A percentile compares a stretch with the other conserved stretches of the same genome.
phyloP scores from a whole-genome alignment of 2,888 invertebrate species.

The Rotaria socialis region DNA sequence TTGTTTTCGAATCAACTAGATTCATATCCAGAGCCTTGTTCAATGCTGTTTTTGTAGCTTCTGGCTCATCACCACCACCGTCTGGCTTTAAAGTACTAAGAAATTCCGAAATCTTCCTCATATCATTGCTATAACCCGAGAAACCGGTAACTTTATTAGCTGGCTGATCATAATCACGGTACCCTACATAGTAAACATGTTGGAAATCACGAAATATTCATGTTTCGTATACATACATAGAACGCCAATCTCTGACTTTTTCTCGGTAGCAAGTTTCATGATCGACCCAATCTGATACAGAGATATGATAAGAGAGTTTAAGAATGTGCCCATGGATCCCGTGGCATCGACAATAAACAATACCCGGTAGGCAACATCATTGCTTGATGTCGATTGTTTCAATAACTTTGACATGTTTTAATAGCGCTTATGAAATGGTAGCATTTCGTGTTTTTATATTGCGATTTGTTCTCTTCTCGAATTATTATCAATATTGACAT shows the following conservation, averaged over 20 bases:
- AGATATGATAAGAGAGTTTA: not conserved
- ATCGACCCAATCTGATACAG: not conserved
- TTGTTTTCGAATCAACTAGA: not conserved
- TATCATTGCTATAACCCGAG: not conserved
- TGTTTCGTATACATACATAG: not conserved
- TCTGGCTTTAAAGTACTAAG: too few species aligned
- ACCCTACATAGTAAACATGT: not conserved
- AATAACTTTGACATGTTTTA: too few species aligned
- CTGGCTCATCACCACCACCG: not conserved
- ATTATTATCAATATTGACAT: too few species aligned
- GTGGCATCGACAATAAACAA: not conserved
- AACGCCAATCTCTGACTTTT: not conserved
- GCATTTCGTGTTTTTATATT: too few species aligned
- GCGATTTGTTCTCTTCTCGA: too few species aligned
- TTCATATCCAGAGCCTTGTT: not conserved
- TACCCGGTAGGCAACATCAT: not conserved
- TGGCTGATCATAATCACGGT: conserved; percentile 1
- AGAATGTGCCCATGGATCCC: not conserved
- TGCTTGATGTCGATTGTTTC: not conserved
- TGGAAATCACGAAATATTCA: too few species aligned
- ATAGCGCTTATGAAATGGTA: too few species aligned
- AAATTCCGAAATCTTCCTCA: not conserved
- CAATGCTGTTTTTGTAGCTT: too few species aligned
- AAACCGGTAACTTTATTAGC: not conserved
- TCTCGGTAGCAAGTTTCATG: not conserved